phyloP scores from a whole-genome alignment of 2,888 invertebrate genomes.

The Globia sparganii region DNA sequence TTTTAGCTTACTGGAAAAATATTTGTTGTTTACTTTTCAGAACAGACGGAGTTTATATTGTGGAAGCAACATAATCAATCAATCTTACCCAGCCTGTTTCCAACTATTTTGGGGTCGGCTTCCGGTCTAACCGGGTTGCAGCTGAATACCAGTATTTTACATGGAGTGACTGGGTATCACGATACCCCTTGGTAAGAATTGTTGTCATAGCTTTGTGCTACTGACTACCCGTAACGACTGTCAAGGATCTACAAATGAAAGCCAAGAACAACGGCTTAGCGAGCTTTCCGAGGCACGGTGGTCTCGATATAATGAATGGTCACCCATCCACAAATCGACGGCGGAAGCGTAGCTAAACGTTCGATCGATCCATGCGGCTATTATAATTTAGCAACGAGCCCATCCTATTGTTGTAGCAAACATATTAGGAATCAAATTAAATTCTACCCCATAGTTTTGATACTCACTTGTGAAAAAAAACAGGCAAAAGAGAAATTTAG shows the following conservation, averaged over 20 bases:
- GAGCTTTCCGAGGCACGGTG: neutral
- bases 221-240: neutral
- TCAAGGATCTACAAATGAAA: neutral
- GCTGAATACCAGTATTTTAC: neutral
- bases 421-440: slow-evolving; percentile 21
- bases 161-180: neutral
- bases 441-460: slow-evolving; percentile 24
- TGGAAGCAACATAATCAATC: neutral
- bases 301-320: neutral
- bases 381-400: neutral
- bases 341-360: neutral
- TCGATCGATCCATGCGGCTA: neutral
- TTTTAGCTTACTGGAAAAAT: neutral
- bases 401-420: neutral
- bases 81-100: neutral
- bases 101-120: neutral
- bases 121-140: neutral
- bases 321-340: neutral
- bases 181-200: neutral
- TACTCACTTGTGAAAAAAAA: slow-evolving; percentile 6
- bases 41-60: neutral
- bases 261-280: neutral
- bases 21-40: slow-evolving; percentile 2
- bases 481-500: neutral
- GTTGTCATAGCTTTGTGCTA: neutral